phyloP scores from a whole-genome alignment of 2,888 invertebrate genomes.

The Parelbella ahira region DNA sequence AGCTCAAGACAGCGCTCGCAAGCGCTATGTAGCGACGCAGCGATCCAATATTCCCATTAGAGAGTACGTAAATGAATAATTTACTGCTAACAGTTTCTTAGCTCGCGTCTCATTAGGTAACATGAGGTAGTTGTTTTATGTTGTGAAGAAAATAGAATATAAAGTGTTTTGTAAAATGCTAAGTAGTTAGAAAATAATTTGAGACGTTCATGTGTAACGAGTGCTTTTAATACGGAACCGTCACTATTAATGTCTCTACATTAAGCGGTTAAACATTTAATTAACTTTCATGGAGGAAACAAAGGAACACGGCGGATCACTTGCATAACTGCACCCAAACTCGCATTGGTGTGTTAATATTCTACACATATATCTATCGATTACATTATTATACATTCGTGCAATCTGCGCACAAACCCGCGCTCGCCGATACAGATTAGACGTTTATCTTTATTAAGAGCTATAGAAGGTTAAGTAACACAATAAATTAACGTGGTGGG shows the following conservation, averaged over 20 bases:
- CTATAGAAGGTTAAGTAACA: conserved; percentile 37
- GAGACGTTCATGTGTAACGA: conserved; percentile 7
- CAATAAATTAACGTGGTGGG: conserved; percentile 38
- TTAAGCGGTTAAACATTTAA: too few species aligned
- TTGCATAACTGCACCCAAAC: too few species aligned
- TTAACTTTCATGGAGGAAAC: too few species aligned
- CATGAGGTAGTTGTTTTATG: conserved; percentile 18
- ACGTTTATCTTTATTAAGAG: conserved; percentile 40
- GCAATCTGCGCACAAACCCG: too few species aligned
- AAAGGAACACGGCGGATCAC: too few species aligned
- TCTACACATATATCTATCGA: too few species aligned
- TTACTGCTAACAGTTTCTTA: conserved; percentile 26
- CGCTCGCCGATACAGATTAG: conserved; percentile 38
- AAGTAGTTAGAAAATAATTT: conserved; percentile 20
- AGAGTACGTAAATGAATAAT: conserved; percentile 34
- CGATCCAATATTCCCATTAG: conserved; percentile 58
- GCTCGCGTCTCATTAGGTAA: conserved; percentile 25
- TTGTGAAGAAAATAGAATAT: conserved; percentile 33
- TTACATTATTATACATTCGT: conserved; percentile 10
- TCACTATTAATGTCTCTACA: too few species aligned
- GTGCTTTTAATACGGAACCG: background rate
- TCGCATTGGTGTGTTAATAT: too few species aligned
- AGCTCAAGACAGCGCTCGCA: conserved; percentile 25
- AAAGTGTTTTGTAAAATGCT: conserved; percentile 26
- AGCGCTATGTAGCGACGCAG: conserved; percentile 25